Evolutionary conservation across 2,888 invertebrate species (phyloP).

Genomic region (Pedicia rivosa): DNA sequence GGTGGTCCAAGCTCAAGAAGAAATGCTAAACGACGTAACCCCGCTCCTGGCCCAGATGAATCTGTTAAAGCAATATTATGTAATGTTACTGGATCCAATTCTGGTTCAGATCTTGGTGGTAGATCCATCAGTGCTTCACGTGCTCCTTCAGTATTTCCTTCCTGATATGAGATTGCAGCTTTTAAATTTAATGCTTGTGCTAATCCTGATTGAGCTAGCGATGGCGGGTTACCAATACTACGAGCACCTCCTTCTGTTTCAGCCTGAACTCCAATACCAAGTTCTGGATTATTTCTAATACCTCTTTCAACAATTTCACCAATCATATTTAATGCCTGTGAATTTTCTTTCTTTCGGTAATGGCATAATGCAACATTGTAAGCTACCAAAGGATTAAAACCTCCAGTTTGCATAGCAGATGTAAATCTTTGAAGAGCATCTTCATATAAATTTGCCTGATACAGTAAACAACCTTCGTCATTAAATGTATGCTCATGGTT

Average conservation of each 20-base stretch:
- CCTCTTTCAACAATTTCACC: slow-evolving; percentile 94
- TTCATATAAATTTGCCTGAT: slow-evolving; percentile 81
- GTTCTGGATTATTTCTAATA: slow-evolving; percentile 90
- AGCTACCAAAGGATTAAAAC: slow-evolving; percentile 80
- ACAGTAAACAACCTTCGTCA: slow-evolving; percentile 87
- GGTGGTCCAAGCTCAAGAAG: slow-evolving; percentile 80
- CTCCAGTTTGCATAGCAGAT: slow-evolving; percentile 70
- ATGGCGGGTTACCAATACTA: slow-evolving; percentile 90
- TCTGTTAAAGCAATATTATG: slow-evolving; percentile 91
- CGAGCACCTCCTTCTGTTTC: slow-evolving; percentile 58
- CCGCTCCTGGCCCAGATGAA: slow-evolving; percentile 85
- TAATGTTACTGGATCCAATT: slow-evolving; percentile 91
- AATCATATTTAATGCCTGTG: slow-evolving; percentile 83
- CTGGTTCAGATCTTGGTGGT: slow-evolving; percentile 90
- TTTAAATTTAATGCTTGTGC: slow-evolving; percentile 98
- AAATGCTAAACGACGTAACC: slow-evolving; percentile 67
- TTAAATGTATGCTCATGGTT: slow-evolving; percentile 91
- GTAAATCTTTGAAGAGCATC: slow-evolving; percentile 84
- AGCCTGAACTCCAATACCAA: slow-evolving; percentile 93
- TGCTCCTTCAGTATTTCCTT: slow-evolving; percentile 72
- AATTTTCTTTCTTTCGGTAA: slow-evolving; percentile 85
- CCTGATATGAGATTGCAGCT: slow-evolving; percentile 94
- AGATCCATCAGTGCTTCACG: slow-evolving; percentile 76
- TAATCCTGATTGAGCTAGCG: slow-evolving; percentile 86
- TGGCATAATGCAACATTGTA: slow-evolving; percentile 94